phyloP scores from a whole-genome alignment of 2,797 vertebrate species.

The Dipus sagitta region DNA sequence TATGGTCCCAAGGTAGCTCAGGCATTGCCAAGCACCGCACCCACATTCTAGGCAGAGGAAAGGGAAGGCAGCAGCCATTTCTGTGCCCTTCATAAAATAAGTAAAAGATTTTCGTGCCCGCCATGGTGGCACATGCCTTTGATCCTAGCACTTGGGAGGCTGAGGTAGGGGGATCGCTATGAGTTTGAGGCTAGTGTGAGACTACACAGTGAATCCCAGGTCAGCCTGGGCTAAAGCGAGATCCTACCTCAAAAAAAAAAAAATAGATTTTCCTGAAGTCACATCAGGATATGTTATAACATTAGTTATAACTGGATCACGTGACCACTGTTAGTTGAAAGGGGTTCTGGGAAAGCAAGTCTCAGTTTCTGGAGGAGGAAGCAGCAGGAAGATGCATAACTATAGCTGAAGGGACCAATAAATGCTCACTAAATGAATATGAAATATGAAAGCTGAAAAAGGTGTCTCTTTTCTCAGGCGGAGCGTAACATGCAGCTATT shows the following conservation, averaged over 20 bases:
- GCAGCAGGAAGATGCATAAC: not conserved
- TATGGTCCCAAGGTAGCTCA: not conserved
- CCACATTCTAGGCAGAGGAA: not conserved
- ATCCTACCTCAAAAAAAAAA: too few relatives aligned
- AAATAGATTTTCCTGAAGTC: not conserved
- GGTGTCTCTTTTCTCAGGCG: not conserved
- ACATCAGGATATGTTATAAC: not conserved
- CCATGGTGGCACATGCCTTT: too few relatives aligned
- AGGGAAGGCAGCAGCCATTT: not conserved
- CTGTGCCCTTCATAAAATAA: not conserved
- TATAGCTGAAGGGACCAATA: not conserved
- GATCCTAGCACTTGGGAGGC: too few relatives aligned
- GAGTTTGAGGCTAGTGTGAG: too few relatives aligned
- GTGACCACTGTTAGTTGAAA: not conserved
- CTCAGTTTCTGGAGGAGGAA: not conserved
- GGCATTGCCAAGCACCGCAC: not conserved
- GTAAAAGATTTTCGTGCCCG: not conserved
- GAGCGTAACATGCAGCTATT: not conserved
- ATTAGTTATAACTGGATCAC: not conserved
- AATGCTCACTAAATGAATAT: slow-evolving; percentile 33
- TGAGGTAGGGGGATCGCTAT: too few relatives aligned
- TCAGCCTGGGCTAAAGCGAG: too few relatives aligned
- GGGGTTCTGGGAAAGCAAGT: slow-evolving; percentile 21
- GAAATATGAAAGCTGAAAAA: not conserved
- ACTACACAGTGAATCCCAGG: too few relatives aligned